These are phyloP conservation scores for Apteryx owenii DNA, from an alignment of 2,113 vertebrate genomes.

Conservation along the genomic window DNA sequence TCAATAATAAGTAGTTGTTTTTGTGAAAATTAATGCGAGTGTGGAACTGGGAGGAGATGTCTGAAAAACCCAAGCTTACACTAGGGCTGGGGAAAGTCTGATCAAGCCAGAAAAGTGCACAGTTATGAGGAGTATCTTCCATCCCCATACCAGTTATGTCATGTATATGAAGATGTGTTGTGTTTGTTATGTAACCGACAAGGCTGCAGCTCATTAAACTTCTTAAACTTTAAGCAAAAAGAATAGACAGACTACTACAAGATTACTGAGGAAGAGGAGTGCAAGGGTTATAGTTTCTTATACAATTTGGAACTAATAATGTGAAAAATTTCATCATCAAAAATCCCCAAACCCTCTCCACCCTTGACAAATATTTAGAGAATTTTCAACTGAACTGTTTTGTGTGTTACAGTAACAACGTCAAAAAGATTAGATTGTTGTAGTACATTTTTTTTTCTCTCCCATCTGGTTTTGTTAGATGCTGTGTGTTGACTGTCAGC, in stretches of 20 bases:
- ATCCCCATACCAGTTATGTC: fast-evolving
- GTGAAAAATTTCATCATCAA: neutral
- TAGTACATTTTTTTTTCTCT: neutral
- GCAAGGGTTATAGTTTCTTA: neutral
- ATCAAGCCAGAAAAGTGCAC: neutral
- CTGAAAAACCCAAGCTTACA: neutral
- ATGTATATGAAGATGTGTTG: fast-evolving
- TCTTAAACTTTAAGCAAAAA: neutral
- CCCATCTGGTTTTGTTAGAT: neutral
- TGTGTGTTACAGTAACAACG: neutral
- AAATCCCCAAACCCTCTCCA: neutral
- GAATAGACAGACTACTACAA: neutral
- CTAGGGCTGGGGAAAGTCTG: neutral
- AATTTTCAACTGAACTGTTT: neutral
- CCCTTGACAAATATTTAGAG: neutral
- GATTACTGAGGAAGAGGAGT: neutral
- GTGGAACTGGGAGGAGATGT: fast-evolving
- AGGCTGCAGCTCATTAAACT: neutral
- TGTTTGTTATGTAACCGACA: neutral
- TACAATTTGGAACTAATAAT: neutral
- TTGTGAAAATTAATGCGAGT: neutral
- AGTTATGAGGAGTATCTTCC: neutral
- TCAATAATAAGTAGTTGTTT: neutral
- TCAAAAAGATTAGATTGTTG: neutral
- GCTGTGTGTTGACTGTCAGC: neutral